A percentile compares a stretch with the other conserved stretches of the same genome.
phyloP scores from a whole-genome alignment of 92 coral and sea anemone species.

The Meandrina meandrites region DNA sequence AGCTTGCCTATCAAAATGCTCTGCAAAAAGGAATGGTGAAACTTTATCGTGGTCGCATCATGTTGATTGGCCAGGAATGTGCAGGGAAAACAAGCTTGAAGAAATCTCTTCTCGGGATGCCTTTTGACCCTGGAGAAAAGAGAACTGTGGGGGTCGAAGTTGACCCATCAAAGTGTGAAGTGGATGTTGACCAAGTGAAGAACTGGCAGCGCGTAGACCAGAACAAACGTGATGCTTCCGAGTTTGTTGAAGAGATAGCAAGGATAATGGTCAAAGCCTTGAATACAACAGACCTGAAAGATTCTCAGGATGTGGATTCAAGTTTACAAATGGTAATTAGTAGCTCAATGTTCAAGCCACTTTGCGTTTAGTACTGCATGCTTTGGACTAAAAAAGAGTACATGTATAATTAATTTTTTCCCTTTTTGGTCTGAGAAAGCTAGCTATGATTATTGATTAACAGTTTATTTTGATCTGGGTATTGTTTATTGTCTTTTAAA shows the following conservation, averaged over 20 bases:
- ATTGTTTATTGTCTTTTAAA: too few relatives aligned
- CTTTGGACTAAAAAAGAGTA: too few relatives aligned
- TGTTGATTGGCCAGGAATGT: conserved; percentile 62
- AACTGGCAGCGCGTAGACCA: not conserved
- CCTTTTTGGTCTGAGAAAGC: too few relatives aligned
- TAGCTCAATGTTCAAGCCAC: too few relatives aligned
- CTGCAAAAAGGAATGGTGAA: conserved; percentile 32
- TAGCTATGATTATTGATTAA: too few relatives aligned
- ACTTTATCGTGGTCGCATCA: conserved; percentile 48
- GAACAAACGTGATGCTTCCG: not conserved
- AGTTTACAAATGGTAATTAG: too few relatives aligned
- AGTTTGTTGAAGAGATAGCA: not conserved
- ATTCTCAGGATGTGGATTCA: too few relatives aligned
- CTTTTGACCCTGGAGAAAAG: not conserved
- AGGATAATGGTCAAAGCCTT: not conserved
- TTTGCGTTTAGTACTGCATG: too few relatives aligned
- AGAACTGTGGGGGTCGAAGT: conserved; percentile 48
- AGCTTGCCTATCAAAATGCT: conserved; percentile 27
- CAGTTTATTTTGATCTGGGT: too few relatives aligned
- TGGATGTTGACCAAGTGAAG: conserved; percentile 22
- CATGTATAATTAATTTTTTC: too few relatives aligned
- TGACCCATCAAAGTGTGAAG: conserved; percentile 25
- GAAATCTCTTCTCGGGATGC: conserved; percentile 13
- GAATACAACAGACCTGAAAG: too few relatives aligned
- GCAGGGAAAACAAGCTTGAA: conserved; percentile 70